A percentile compares a stretch with the other conserved stretches of the same genome.
Conservation (phyloP, 2,797 vertebrate species). For the Pseudotriccus pelzelni region DNA sequence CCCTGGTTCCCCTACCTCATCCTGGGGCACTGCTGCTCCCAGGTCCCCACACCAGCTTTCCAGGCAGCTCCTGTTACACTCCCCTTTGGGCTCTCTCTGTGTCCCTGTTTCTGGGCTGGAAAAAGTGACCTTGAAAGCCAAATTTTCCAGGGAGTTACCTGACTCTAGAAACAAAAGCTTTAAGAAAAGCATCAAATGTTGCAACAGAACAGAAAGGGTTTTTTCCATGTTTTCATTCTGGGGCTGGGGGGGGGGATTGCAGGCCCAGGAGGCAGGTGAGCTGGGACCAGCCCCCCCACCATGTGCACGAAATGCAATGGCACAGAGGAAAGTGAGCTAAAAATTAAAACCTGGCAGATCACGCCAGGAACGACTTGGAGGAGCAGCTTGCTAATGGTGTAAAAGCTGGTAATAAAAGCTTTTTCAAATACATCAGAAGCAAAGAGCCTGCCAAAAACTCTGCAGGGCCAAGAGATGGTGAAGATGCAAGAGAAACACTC, state of each 20-base stretch:
- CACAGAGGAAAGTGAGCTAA: conserved; percentile 35
- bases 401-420: conserved; percentile 65
- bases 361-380: conserved; percentile 45
- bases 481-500: conserved; percentile 47
- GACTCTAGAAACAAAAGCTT: not conserved
- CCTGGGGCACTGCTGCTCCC: not conserved
- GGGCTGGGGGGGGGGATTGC: not conserved
- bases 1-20: not conserved
- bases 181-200: not conserved
- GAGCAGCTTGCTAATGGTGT: conserved; percentile 68
- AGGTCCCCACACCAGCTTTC: not conserved
- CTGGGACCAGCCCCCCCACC: not conserved
- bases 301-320: not conserved
- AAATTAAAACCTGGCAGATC: conserved; percentile 53
- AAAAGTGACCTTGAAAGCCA: not conserved
- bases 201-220: not conserved
- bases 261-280: not conserved
- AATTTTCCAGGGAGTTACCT: not conserved
- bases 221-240: not conserved
- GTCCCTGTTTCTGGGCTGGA: not conserved
- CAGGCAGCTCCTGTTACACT: not conserved
- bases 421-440: conserved; percentile 63
- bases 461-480: conserved; percentile 54
- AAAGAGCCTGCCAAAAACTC: conserved; percentile 59
- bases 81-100: not conserved